Evolutionary conservation across 2,888 invertebrate genomes (phyloP).

Genomic region (Dicycla oo): DNA sequence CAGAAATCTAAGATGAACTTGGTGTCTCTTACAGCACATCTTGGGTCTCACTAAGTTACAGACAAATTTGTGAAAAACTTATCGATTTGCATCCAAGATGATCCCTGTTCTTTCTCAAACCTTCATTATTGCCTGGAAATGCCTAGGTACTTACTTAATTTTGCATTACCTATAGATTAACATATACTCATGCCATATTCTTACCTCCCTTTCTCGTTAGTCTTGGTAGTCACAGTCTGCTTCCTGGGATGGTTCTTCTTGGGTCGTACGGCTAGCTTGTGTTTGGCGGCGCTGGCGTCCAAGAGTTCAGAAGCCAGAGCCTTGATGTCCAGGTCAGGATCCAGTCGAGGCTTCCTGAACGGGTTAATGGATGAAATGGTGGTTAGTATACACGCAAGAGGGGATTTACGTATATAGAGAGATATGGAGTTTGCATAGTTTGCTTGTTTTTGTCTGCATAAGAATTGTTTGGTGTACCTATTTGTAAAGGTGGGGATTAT

Average conservation of each 20-base stretch:
- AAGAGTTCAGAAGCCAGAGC: constrained; percentile 85
- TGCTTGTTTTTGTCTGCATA: not conserved
- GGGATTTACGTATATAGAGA: constrained; percentile 25
- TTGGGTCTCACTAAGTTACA: not conserved
- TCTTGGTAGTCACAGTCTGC: constrained; percentile 68
- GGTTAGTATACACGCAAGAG: constrained; percentile 63
- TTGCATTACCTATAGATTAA: not conserved
- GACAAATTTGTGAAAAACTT: not conserved
- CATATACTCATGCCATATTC: constrained; percentile 38
- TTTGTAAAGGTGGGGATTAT: not conserved
- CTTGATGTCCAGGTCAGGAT: constrained; percentile 91
- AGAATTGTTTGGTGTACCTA: not conserved
- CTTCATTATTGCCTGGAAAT: not conserved
- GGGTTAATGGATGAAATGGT: constrained; percentile 70
- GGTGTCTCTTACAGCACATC: not conserved
- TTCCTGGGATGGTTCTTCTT: constrained; percentile 91
- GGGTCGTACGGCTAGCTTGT: constrained; percentile 94
- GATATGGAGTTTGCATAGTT: not conserved
- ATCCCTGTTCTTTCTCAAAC: not conserved
- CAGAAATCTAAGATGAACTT: not conserved
- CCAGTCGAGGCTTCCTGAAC: constrained; percentile 89
- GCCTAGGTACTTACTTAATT: not conserved
- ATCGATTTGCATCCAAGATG: not conserved
- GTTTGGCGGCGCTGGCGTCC: constrained; percentile 93
- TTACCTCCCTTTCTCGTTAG: constrained; percentile 66